Evolutionary conservation across 1,140 invertebrate species (phyloP).

Genomic region (Zaprionus taronus): DNA sequence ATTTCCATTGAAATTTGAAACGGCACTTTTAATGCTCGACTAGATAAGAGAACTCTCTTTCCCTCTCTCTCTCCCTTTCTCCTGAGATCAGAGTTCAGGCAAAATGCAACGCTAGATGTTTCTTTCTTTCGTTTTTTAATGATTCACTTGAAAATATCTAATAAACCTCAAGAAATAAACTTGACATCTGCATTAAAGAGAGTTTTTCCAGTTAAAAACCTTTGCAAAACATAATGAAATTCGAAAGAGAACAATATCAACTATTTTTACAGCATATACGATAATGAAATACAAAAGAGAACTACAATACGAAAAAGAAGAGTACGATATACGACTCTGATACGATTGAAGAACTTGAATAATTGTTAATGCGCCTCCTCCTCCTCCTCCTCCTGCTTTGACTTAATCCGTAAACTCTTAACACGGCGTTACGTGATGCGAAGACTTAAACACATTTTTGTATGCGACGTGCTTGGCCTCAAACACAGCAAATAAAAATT

Average conservation of each 20-base stretch:
- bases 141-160: conserved; percentile 22
- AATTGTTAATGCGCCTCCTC: conserved; percentile 5
- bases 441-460: conserved; percentile 64
- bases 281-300: conserved; percentile 23
- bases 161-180: not conserved
- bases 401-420: conserved; percentile 25
- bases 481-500: conserved; percentile 57
- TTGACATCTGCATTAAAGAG: not conserved
- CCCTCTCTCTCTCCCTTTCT: too few relatives aligned
- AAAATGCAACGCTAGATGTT: conserved; percentile 26
- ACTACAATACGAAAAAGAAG: not conserved
- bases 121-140: conserved; percentile 20
- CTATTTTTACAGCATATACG: not conserved
- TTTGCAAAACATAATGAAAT: conserved; percentile 12
- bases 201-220: not conserved
- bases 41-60: conserved; percentile 22
- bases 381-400: not conserved
- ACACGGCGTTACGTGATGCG: conserved; percentile 66
- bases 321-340: not conserved
- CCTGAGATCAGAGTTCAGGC: not conserved
- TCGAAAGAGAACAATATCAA: not conserved
- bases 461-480: conserved; percentile 67
- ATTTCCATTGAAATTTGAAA: conserved; percentile 82
- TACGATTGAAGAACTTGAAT: conserved; percentile 24
- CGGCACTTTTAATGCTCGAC: conserved; percentile 64